Base-by-base conservation (phyloP, 2,797 vertebrate species). In the Lindbergichthys nudifrons region DNA sequence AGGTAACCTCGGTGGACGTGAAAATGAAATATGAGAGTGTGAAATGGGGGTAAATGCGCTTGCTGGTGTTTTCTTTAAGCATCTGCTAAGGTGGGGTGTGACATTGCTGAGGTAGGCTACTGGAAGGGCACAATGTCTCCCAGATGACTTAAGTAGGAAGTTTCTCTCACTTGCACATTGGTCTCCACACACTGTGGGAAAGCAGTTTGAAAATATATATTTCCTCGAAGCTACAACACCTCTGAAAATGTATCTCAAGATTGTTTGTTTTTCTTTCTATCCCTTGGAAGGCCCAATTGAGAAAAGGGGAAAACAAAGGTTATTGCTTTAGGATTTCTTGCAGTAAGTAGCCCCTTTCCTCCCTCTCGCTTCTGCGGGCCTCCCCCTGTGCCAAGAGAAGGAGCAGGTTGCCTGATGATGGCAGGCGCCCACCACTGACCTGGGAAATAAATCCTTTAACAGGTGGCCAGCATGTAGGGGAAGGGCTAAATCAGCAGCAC, bases 401-500 rank as follows among this genome's bases (percentile, higher is more conserved):
- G 82, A 61, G 83, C 88, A 88, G 86, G 84, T 64, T 84, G 83
- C 81, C 83, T 87, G 85, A 86, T 79, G 86, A 88, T 86, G 84
- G 84, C 87, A 87, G 79, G 87, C 67, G 57, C 84, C 82, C 80
- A 80, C 82, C 85, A 78, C 80, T 88, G 88, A 91, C 87, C 83
- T 87, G 84, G 90, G 89, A 92, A 90, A 94, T 93, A 91, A 94
- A 93, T 91, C 84, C 90, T 94, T 84, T 86, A 93, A 94, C 91
- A 95, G 94, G 90, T 94, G 91, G 93, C 85, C 80, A 79, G 83
- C 83, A 61, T 90, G 80, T 88, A 90, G 86, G 82, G 89, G 89
- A 88, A 89, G 90, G 85, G 88, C 91, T 87, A 87, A 91, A 91
- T 91, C 91, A 93, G 92, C 88, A 90, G 87, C 83, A 85, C 87